Conservation (phyloP, 2,888 invertebrate genomes). For the Ethmia dodecea region DNA sequence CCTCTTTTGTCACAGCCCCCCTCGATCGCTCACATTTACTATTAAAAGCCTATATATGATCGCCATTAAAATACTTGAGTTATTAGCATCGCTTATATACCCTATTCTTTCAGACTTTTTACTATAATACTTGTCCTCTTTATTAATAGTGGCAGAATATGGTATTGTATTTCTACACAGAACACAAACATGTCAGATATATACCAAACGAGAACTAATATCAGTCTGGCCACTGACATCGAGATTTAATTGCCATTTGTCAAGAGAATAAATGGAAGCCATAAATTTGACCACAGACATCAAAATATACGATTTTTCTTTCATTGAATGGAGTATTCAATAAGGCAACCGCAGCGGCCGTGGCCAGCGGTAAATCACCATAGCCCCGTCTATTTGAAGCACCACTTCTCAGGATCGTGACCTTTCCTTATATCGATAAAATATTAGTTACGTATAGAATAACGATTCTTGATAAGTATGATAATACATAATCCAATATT, state of each 20-base stretch:
- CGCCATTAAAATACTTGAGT: constrained; percentile 19
- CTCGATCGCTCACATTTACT: constrained; percentile 26
- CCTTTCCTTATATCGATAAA: constrained; percentile 14
- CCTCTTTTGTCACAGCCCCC: constrained; percentile 37
- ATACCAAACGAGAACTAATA: not conserved
- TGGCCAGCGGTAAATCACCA: constrained; percentile 58
- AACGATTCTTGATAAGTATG: too few species aligned
- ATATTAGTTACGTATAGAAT: too few species aligned
- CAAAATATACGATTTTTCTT: constrained; percentile 71
- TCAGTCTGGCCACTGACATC: too few species aligned
- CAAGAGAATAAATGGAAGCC: constrained; percentile 53
- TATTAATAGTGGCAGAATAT: too few species aligned
- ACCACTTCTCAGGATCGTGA: constrained; percentile 27
- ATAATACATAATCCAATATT: too few species aligned
- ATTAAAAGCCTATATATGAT: constrained; percentile 22
- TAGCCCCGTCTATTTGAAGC: constrained; percentile 38
- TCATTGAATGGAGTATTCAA: constrained; percentile 62
- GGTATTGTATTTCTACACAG: too few species aligned
- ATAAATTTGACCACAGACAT: constrained; percentile 55
- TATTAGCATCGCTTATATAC: not conserved
- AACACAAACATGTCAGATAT: not conserved
- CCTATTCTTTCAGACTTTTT: too few species aligned
- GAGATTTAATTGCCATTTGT: constrained; percentile 61
- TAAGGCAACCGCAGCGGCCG: constrained; percentile 47
- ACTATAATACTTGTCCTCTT: too few species aligned